phyloP scores from a whole-genome alignment of 2,113 vertebrate genomes.

The Sceloporus undulatus region DNA sequence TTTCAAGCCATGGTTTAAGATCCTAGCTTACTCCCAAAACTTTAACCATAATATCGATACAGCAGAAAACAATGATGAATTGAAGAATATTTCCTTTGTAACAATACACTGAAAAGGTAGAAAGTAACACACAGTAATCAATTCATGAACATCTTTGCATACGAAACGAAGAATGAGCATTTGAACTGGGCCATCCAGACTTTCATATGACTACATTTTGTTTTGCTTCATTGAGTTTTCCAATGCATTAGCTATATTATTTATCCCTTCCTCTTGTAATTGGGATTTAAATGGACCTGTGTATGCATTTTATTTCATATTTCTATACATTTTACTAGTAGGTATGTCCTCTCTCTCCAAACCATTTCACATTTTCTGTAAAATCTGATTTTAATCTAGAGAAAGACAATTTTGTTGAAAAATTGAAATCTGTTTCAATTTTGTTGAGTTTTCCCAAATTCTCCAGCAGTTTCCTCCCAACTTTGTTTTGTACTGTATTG shows the following conservation, averaged over 20 bases:
- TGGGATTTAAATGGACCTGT: constrained; percentile 29
- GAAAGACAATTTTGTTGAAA: too few species aligned
- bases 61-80: not conserved
- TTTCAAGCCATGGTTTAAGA: not conserved
- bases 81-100: not conserved
- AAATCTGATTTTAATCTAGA: not conserved
- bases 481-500: too few species aligned
- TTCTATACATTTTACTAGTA: not conserved
- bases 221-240: not conserved
- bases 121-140: not conserved
- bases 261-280: constrained; percentile 10
- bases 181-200: fast-evolving
- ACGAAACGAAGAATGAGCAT: not conserved
- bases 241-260: constrained; percentile 16
- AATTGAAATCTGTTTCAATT: too few species aligned
- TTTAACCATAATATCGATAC: not conserved
- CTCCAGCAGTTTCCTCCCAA: too few species aligned
- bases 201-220: not conserved
- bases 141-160: not conserved
- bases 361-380: not conserved
- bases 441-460: too few species aligned
- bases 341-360: not conserved
- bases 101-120: not conserved
- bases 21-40: not conserved
- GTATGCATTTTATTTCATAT: constrained; percentile 35